Conservation (phyloP, 2,113 vertebrate genomes). For the Dipodomys spectabilis region DNA sequence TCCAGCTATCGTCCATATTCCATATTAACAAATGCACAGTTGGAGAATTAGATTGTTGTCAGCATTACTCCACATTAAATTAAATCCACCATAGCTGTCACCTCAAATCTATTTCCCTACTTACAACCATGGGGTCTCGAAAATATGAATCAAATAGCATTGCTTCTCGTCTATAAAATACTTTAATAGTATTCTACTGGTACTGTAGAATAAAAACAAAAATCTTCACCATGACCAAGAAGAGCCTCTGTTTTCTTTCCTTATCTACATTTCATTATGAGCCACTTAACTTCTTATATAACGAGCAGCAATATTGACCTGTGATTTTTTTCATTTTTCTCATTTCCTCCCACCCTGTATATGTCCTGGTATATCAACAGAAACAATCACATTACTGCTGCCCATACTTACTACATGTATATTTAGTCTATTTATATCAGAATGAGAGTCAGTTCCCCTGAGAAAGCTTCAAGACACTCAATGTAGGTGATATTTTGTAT, state of each 20-base stretch:
- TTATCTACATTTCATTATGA: not conserved
- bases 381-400: not conserved
- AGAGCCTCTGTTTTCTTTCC: not conserved
- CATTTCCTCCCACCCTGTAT: not conserved
- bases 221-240: not conserved
- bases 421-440: not conserved
- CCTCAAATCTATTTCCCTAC: slow-evolving; percentile 8
- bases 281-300: not conserved
- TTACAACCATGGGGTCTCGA: not conserved
- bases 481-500: not conserved
- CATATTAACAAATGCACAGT: not conserved
- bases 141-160: slow-evolving; percentile 24
- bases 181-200: not conserved
- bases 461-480: not conserved
- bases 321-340: not conserved
- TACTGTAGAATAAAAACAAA: not conserved
- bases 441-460: not conserved
- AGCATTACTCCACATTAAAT: not conserved
- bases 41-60: slow-evolving; percentile 27
- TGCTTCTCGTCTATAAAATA: not conserved
- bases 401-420: too few species aligned
- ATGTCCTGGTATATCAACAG: not conserved
- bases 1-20: not conserved
- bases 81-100: slow-evolving; percentile 34
- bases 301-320: not conserved